Evolutionary conservation across 2,113 vertebrate genomes (phyloP).

Genomic region (Chaetodon auriga): DNA sequence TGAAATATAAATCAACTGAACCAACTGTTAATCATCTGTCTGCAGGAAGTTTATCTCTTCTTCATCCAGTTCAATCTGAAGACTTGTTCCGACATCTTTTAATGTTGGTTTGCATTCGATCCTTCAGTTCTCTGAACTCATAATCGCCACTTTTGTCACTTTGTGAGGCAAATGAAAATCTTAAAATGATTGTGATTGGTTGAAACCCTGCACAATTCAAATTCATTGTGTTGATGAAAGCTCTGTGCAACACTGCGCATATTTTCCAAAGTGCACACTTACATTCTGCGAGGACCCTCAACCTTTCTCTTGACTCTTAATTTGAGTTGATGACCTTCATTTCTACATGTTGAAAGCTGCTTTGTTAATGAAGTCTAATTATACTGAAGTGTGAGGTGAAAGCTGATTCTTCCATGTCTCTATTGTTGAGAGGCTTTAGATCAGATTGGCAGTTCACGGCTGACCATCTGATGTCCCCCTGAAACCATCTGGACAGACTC

Average conservation of each 20-base stretch:
- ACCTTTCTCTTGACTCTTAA: slow-evolving; percentile 37
- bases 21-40: too few species aligned
- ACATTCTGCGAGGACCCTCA: slow-evolving; percentile 15
- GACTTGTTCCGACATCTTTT: too few species aligned
- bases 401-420: slow-evolving; percentile 12
- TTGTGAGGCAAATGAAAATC: background rate
- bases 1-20: too few species aligned
- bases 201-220: background rate
- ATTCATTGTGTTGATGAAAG: slow-evolving; percentile 4
- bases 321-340: slow-evolving; percentile 24
- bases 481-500: background rate
- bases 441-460: background rate
- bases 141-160: background rate
- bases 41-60: too few species aligned
- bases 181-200: background rate
- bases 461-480: background rate
- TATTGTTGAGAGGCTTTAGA: background rate
- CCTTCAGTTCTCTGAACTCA: too few species aligned
- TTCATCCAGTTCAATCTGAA: too few species aligned
- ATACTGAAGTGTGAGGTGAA: slow-evolving; percentile 31
- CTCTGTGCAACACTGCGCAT: background rate
- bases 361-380: slow-evolving; percentile 53
- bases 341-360: slow-evolving; percentile 24
- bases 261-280: slow-evolving; percentile 35
- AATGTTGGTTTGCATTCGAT: too few species aligned